Conservation (phyloP, 2,888 invertebrate genomes). For the Ophion ventricosus region DNA sequence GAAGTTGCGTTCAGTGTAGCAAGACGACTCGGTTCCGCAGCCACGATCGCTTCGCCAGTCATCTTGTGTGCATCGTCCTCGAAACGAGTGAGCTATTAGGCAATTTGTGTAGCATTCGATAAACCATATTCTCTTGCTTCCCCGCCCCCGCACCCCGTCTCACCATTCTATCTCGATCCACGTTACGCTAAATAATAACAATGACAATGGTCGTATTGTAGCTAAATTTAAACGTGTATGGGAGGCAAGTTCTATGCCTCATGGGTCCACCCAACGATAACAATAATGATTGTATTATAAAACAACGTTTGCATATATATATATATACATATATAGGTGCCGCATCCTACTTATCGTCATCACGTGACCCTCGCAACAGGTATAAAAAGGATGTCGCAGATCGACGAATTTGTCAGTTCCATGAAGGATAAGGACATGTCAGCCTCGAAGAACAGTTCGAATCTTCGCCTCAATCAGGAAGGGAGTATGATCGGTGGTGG, state of each 20-base stretch:
- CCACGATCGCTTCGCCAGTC: slow-evolving; percentile 41
- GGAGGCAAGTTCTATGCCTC: slow-evolving; percentile 11
- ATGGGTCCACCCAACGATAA: slow-evolving; percentile 15
- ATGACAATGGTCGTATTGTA: slow-evolving; percentile 45
- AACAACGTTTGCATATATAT: slow-evolving; percentile 15
- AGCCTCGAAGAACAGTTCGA: slow-evolving; percentile 79
- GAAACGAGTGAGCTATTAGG: slow-evolving; percentile 62
- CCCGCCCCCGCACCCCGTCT: background rate
- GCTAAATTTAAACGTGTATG: slow-evolving; percentile 14
- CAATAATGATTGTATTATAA: slow-evolving; percentile 51
- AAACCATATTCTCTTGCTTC: slow-evolving; percentile 36
- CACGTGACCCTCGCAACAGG: slow-evolving; percentile 52
- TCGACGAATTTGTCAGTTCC: slow-evolving; percentile 75
- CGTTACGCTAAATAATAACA: slow-evolving; percentile 46
- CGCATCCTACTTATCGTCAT: slow-evolving; percentile 57
- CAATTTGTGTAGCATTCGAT: slow-evolving; percentile 57
- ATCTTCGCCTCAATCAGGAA: slow-evolving; percentile 77
- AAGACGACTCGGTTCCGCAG: slow-evolving; percentile 68
- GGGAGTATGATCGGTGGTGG: slow-evolving; percentile 77
- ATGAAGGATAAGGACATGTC: slow-evolving; percentile 80
- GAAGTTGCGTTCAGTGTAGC: slow-evolving; percentile 74
- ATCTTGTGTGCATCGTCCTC: slow-evolving; percentile 65
- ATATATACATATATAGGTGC: slow-evolving; percentile 41
- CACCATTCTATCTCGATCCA: slow-evolving; percentile 1
- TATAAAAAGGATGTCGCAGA: slow-evolving; percentile 80